These are phyloP conservation scores for Poeciliopsis paucimaculata DNA, from an alignment of 2,797 vertebrate species.

Conservation along the genomic window DNA sequence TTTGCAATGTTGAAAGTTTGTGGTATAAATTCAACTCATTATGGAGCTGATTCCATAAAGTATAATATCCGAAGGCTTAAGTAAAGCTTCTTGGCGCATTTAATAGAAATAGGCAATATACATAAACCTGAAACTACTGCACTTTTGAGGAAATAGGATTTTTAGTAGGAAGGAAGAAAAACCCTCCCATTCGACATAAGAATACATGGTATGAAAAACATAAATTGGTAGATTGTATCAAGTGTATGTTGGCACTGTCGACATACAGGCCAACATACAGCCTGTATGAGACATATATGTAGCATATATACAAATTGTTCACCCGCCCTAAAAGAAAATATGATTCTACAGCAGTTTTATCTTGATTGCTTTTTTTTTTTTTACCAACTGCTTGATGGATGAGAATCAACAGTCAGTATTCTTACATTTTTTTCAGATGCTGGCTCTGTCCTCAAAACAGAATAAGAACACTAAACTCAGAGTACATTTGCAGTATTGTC, in stretches of 20 bases:
- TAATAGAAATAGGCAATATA: too few relatives aligned
- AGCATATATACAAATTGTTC: not conserved
- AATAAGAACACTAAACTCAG: not conserved
- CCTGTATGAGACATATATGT: not conserved
- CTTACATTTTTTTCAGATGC: not conserved
- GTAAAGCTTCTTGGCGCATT: too few relatives aligned
- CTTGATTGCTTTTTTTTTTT: not conserved
- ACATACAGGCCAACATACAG: not conserved
- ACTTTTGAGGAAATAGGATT: not conserved
- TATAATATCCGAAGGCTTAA: too few relatives aligned
- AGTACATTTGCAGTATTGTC: not conserved
- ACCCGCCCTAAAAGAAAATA: too few relatives aligned
- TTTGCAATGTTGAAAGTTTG: too few relatives aligned
- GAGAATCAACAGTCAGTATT: not conserved
- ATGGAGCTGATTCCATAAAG: too few relatives aligned
- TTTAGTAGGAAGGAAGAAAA: not conserved
- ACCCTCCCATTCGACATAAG: not conserved
- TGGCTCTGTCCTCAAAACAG: not conserved
- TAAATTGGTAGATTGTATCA: not conserved
- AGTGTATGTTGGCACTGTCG: not conserved
- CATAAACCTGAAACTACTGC: not conserved
- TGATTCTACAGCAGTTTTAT: not conserved
- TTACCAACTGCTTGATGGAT: not conserved
- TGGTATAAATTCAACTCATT: too few relatives aligned
- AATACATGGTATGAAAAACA: not conserved